Conservation (phyloP, 1,140 invertebrate genomes). For the Pinna nobilis region DNA sequence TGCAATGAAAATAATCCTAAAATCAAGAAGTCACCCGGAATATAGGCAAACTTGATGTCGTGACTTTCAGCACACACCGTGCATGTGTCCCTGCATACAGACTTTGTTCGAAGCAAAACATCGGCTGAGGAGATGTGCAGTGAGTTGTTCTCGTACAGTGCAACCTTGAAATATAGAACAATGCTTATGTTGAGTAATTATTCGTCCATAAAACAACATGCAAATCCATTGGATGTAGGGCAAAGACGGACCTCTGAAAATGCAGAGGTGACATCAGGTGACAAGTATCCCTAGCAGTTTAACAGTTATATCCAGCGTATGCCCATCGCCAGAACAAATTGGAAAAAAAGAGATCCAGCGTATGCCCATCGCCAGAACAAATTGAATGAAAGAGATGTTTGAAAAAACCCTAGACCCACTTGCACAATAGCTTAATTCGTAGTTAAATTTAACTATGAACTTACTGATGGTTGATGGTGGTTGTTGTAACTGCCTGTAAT, state of each 20-base stretch:
- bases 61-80: constrained; percentile 26
- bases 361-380: too few species aligned
- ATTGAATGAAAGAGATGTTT: too few species aligned
- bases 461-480: too few species aligned
- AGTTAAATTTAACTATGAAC: too few species aligned
- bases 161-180: not conserved
- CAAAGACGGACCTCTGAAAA: too few species aligned
- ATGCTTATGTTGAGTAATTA: too few species aligned
- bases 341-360: not conserved
- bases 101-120: not conserved
- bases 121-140: not conserved
- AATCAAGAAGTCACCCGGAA: constrained; percentile 56
- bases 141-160: not conserved
- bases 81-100: constrained; percentile 36
- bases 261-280: not conserved
- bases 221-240: not conserved
- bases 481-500: too few species aligned
- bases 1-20: constrained; percentile 57
- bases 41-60: constrained; percentile 44
- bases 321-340: not conserved
- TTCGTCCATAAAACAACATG: too few species aligned
- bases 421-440: too few species aligned
- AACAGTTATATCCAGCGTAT: not conserved
- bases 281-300: not conserved
- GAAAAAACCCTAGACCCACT: too few species aligned